These are phyloP conservation scores for Scatophagus argus DNA, from an alignment of 2,113 vertebrate genomes.

Conservation along the genomic window DNA sequence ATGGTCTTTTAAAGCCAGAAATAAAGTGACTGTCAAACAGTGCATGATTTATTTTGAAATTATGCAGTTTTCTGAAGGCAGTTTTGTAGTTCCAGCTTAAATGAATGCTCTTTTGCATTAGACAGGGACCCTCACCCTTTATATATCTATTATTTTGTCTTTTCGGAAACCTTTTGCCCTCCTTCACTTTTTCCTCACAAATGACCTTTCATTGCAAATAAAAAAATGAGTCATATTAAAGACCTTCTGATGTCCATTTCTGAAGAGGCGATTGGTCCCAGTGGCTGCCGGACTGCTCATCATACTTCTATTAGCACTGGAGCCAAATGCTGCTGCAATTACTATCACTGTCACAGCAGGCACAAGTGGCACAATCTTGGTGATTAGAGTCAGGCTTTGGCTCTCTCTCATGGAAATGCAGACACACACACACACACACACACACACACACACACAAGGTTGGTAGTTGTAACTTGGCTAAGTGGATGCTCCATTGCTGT, in stretches of 20 bases:
- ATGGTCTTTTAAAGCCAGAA: background rate
- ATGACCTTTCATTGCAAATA: background rate
- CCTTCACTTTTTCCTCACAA: background rate
- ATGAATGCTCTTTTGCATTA: background rate
- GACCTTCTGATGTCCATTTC: constrained; percentile 48
- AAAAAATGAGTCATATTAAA: constrained; percentile 26
- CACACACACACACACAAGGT: constrained; percentile 44
- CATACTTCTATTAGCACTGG: constrained; percentile 56
- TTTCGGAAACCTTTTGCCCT: background rate
- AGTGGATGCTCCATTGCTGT: constrained; percentile 55
- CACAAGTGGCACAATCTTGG: constrained; percentile 67
- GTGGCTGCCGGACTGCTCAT: constrained; percentile 51
- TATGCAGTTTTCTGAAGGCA: background rate
- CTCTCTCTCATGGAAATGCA: constrained; percentile 38
- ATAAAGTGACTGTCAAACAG: background rate
- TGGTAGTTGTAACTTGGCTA: constrained; percentile 65
- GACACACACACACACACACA: constrained; percentile 34
- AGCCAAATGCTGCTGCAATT: constrained; percentile 73
- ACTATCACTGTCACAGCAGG: constrained; percentile 69
- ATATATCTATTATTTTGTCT: background rate
- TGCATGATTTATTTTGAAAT: background rate
- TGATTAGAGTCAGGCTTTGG: constrained; percentile 66
- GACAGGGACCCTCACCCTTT: background rate
- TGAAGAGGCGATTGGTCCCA: constrained; percentile 43
- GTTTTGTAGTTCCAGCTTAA: background rate